Evolutionary conservation across 1,140 invertebrate species (phyloP).

Genomic region (silkworm (Bombyx mori)): ASM3026992v2 NC_085116.1:7192501-7193000

Average conservation of each 20-base stretch:
- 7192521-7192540: background rate
- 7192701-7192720: conserved; percentile 53
- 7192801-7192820: conserved; percentile 40
- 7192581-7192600: conserved; percentile 49
- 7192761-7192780: conserved; percentile 50
- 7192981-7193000: too few species aligned
- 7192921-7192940: too few species aligned
- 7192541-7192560: conserved; percentile 10
- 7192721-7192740: conserved; percentile 52
- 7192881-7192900: conserved; percentile 40
- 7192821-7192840: conserved; percentile 44
- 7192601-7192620: background rate
- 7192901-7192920: conserved; percentile 4
- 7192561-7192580: conserved; percentile 32
- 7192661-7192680: background rate
- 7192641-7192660: background rate
- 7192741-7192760: conserved; percentile 42
- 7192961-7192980: too few species aligned
- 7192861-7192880: conserved; percentile 44
- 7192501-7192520: background rate
- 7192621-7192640: background rate
- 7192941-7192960: too few species aligned
- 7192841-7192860: conserved; percentile 37
- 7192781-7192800: conserved; percentile 42
- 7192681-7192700: background rate